phyloP scores from a whole-genome alignment of 1,140 invertebrate species.

The Lordiphosa collinella region DNA sequence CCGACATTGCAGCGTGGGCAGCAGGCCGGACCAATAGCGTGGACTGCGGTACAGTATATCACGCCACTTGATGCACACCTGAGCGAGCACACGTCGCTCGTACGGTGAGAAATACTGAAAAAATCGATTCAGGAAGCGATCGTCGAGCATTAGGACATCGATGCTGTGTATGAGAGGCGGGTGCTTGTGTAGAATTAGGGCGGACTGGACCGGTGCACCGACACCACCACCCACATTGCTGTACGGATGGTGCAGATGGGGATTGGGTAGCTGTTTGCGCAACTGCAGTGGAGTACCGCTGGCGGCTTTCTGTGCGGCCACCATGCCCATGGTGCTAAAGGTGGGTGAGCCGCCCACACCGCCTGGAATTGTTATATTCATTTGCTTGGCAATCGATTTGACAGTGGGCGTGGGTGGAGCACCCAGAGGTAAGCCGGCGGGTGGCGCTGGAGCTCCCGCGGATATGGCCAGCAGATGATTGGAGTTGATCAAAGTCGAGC shows the following conservation, averaged over 20 bases:
- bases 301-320: conserved; percentile 59
- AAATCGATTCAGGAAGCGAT: conserved; percentile 90
- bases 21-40: conserved; percentile 90
- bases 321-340: conserved; percentile 75
- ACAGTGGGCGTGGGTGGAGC: conserved; percentile 73
- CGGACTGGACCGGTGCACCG: conserved; percentile 49
- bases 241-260: conserved; percentile 75
- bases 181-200: conserved; percentile 69
- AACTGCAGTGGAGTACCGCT: conserved; percentile 59
- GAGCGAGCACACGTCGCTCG: conserved; percentile 88
- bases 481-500: conserved; percentile 70
- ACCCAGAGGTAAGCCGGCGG: conserved; percentile 57
- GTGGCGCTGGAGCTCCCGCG: conserved; percentile 35
- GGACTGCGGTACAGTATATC: conserved; percentile 91
- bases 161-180: conserved; percentile 83
- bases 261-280: conserved; percentile 75
- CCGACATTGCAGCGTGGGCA: conserved; percentile 90
- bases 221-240: conserved; percentile 33
- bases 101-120: conserved; percentile 91
- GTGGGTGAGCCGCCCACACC: conserved; percentile 55
- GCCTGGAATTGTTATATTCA: conserved; percentile 71
- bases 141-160: conserved; percentile 90
- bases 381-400: conserved; percentile 77
- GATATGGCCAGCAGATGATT: conserved; percentile 57
- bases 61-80: conserved; percentile 91